Evolutionary conservation across 2,113 vertebrate genomes (phyloP).

Genomic region (Eptesicus fuscus): DNA sequence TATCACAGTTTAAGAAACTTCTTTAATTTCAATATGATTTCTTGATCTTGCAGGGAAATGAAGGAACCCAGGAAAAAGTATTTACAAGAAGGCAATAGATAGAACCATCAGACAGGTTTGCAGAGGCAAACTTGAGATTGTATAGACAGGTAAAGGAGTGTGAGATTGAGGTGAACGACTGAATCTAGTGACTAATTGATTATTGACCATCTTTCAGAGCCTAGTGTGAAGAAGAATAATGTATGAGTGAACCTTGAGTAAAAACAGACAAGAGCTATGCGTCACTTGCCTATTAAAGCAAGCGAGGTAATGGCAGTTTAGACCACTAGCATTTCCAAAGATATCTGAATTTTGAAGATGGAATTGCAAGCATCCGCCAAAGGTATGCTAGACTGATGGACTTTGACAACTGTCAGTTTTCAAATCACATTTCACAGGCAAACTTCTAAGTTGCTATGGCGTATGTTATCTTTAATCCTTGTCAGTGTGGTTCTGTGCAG

Average conservation of each 20-base stretch:
- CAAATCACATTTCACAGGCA: neutral
- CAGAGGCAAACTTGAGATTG: neutral
- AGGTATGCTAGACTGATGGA: neutral
- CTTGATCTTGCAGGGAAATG: neutral
- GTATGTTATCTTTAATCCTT: neutral
- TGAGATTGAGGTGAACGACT: neutral
- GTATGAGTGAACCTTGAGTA: neutral
- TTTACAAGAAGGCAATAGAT: neutral
- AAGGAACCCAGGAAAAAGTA: neutral
- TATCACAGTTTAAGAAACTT: neutral
- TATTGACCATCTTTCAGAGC: neutral
- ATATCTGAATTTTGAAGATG: neutral
- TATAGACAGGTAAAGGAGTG: neutral
- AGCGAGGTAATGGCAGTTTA: neutral
- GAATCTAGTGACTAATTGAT: neutral
- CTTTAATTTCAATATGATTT: neutral
- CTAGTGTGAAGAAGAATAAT: neutral
- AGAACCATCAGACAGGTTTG: neutral
- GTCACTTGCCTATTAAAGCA: neutral
- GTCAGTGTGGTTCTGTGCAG: neutral
- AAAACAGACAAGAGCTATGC: neutral
- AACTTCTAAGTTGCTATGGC: neutral
- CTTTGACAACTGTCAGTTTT: neutral
- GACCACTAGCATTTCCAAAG: neutral
- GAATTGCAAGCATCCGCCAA: neutral